Percentiles rank a stretch among this genome's conserved stretches.
Conservation (phyloP, 1,140 invertebrate species). For the Batillaria attramentaria region DNA sequence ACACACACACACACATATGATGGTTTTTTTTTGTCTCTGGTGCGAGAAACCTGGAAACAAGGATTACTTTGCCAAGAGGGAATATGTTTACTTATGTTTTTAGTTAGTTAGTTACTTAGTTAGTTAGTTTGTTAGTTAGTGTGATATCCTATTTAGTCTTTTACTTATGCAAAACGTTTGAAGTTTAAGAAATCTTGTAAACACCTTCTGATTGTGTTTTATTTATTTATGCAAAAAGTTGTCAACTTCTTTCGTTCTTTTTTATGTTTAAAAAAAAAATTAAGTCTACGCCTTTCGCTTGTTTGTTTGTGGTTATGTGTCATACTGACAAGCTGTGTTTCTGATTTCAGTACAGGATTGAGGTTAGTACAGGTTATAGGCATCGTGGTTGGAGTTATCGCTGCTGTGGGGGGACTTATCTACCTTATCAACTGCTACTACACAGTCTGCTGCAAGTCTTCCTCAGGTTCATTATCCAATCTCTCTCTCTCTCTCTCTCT, state of each 20-base stretch:
- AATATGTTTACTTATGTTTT: too few species aligned
- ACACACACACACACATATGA: not conserved
- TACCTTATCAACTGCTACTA: not conserved
- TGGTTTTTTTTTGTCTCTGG: not conserved
- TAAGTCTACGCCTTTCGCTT: too few species aligned
- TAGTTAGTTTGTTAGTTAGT: not conserved
- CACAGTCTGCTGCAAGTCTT: not conserved
- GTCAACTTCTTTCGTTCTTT: too few species aligned
- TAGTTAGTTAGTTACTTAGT: too few species aligned
- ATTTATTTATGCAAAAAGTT: too few species aligned
- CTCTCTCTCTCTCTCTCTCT: not conserved
- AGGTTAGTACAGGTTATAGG: too few species aligned
- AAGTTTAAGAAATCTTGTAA: not conserved
- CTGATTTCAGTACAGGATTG: too few species aligned
- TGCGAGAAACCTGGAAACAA: too few species aligned
- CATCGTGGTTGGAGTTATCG: too few species aligned
- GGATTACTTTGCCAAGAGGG: too few species aligned
- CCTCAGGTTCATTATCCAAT: not conserved
- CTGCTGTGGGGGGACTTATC: not conserved
- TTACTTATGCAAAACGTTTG: not conserved
- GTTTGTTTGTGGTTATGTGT: conserved; percentile 6
- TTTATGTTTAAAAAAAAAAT: too few species aligned
- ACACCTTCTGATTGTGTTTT: too few species aligned
- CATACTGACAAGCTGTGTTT: not conserved
- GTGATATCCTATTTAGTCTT: not conserved